Base-by-base conservation (phyloP, 2,888 invertebrate genomes). In the Hyposoter dolosus region DNA sequence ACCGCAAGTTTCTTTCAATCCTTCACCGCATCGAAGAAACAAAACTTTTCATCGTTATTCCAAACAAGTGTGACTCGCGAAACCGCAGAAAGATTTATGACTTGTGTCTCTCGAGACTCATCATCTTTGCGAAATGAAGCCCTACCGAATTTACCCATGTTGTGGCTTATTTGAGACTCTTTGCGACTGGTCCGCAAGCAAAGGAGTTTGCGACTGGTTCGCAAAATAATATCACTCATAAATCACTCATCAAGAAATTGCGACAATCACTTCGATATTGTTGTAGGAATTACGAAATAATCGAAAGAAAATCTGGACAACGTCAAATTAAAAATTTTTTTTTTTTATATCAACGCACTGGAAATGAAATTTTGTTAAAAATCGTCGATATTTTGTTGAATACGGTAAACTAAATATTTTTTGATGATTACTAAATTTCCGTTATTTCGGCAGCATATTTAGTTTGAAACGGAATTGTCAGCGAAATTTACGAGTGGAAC, bases 31-130 rank as follows among this genome's bases (percentile, higher is more conserved):
- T 23, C 63, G 74, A 68, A 72, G 84, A 66, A 23, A 47, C 75
- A 79, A 82, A 75, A 85, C 76, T 84, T 91, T 90, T 90, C 90
- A 90, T 91, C 87, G 83, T 84, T 86, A 74, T 82, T 74, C 35
- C 89, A 90, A 91, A 91, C 91, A 91, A 91, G 86, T 91, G 88
- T 92, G 91, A 91, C 90, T 90, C 87, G 85, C 82, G 68, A 88
- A 91, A 90, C 92, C 91, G 84, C 92, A 91, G 75, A 32, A 78
- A 88, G 89, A 92, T 92, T 92, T 92, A 92, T 88, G 79, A 68
- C 81, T 82, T 72, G 40, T 23, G 35, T 40, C 68, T 56, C 53
- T 56, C 60, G 56, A 74, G 47, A 68, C 60, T 72, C 72, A 32
- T 79, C 66, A 40, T 43, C 71, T 45, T 28, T 17, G 0, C 23